Evolutionary conservation across 2,113 vertebrate species (phyloP), one percentile per base, ranked within the genome.

Genomic region (Formicarius rufipectus): DNA sequence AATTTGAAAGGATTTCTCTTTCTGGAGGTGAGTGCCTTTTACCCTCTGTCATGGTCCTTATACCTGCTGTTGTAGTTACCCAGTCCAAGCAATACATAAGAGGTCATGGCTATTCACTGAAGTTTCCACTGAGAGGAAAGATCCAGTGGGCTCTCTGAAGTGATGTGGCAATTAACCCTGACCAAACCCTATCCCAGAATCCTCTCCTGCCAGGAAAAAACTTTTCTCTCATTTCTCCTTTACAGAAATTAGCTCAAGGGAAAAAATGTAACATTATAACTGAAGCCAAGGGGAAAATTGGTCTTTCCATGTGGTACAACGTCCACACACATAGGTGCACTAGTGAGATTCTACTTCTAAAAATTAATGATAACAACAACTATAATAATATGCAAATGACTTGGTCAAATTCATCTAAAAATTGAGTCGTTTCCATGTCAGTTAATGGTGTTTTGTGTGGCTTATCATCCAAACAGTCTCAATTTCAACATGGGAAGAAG

Each of bases 401-500:
- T 84, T 96, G 89, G 94, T 96, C 89, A 60, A 37, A 64, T 82
- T 94, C 80, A 84, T 55, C 14, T 21, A 82, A 96, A 97, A 95
- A 84, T 58, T 66, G 69, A 50, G 35, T 79, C 45, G 87, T 97
- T 97, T 96, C 92, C 59, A 68, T 96, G 95, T 77, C 67, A 97
- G 93, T 97, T 97, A 97, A 97, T 95, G 85, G 71, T 95, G 80
- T 93, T 95, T 95, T 95, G 64, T 95, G 88, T 64, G 89, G 88
- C 78, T 97, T 59, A 55, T 92, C 91, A 94, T 91, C 79, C 71
- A 89, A 44, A 72, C 80, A 84, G 85, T 89, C 95, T 93, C 68
- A 69, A 76, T 63, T 94, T 93, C 71, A 91, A 75, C 45, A 60
- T 1, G 15, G 40, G 30, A 95, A 90, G 73, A 93, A 45, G 9